phyloP scores from a whole-genome alignment of 2,888 invertebrate species.

The Thera britannica region DNA sequence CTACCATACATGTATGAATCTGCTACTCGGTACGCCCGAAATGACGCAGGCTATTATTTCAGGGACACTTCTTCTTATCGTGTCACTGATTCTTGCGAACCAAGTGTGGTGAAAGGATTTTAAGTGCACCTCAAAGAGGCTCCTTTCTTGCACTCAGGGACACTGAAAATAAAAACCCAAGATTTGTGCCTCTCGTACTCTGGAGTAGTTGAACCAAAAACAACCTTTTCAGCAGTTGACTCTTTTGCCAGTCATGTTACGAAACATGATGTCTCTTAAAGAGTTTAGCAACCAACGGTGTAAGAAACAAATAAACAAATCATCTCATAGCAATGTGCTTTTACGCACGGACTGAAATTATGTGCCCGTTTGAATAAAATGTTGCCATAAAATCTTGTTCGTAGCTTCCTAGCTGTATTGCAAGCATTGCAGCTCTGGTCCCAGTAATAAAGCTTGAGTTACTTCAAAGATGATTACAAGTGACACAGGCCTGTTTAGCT shows the following conservation, averaged over 20 bases:
- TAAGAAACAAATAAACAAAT: background rate
- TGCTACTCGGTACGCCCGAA: background rate
- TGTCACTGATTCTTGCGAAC: no score
- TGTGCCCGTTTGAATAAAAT: background rate
- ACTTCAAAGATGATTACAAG: background rate
- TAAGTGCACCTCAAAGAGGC: no score
- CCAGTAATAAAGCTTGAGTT: slow-evolving; percentile 15
- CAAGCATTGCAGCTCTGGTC: background rate
- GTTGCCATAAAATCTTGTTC: background rate
- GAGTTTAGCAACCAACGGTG: background rate
- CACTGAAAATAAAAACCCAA: no score
- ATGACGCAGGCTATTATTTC: background rate
- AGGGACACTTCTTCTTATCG: no score
- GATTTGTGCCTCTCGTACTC: no score
- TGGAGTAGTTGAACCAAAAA: no score
- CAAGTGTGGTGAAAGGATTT: no score
- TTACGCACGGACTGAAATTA: background rate
- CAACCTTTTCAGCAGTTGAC: background rate
- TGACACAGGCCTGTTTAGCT: slow-evolving; percentile 41
- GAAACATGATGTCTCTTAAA: background rate
- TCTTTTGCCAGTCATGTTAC: background rate
- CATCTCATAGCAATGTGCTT: background rate
- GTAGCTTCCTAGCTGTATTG: background rate
- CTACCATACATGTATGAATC: background rate
- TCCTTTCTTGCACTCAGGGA: no score